Percentiles rank a stretch among this genome's conserved stretches.
These are phyloP conservation scores for Timema cristinae DNA, from an alignment of 2,888 invertebrate genomes.

Conservation along the genomic window DNA sequence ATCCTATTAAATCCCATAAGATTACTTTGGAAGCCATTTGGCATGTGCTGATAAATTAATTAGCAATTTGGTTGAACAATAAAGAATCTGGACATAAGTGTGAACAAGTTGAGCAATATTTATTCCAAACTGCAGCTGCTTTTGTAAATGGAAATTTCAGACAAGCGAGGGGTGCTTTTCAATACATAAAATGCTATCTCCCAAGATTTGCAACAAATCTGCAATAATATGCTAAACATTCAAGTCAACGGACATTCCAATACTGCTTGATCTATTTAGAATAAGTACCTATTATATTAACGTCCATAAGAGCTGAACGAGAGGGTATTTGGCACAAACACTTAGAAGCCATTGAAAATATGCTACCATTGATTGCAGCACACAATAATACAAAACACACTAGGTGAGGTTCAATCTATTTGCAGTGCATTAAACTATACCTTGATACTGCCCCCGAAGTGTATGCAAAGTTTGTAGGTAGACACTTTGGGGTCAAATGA, in stretches of 20 bases:
- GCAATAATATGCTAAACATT: not conserved
- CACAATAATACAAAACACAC: not conserved
- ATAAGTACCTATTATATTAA: not conserved
- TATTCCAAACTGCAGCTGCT: not conserved
- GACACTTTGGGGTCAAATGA: not conserved
- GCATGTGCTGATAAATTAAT: not conserved
- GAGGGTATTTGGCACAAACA: not conserved
- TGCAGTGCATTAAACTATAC: not conserved
- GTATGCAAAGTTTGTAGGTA: constrained; percentile 5
- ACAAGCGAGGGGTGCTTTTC: not conserved
- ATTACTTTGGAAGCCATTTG: not conserved
- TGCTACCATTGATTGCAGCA: constrained; percentile 6
- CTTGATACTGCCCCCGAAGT: constrained; percentile 8
- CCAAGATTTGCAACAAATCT: not conserved
- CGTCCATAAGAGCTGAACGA: not conserved
- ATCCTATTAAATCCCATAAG: not conserved
- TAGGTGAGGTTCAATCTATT: not conserved
- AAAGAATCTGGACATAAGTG: not conserved
- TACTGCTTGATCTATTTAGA: constrained; percentile 4
- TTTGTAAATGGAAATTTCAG: not conserved
- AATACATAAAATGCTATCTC: not conserved
- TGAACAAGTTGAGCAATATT: not conserved
- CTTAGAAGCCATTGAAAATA: not conserved
- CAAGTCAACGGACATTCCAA: not conserved
- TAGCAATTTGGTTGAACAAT: constrained; percentile 1